Percentiles rank a stretch among this genome's conserved stretches.
These are phyloP conservation scores for Sympetrum striolatum DNA, from an alignment of 2,888 invertebrate species.

Conservation along the genomic window DNA sequence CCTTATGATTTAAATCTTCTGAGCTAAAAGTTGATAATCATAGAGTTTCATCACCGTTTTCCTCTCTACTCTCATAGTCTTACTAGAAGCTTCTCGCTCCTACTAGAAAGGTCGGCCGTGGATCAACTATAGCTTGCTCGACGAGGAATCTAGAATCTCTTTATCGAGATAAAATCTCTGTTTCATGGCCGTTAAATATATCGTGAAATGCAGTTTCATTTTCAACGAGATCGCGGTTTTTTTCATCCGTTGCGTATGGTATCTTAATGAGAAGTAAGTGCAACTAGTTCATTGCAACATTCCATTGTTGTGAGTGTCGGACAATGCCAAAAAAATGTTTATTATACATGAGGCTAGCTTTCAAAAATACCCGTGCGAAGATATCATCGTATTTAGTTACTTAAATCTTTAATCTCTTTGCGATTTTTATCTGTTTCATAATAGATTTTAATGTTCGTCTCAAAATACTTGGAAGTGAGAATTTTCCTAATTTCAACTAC, in stretches of 20 bases:
- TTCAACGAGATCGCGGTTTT: background rate
- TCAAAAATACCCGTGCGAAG: no score
- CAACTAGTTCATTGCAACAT: background rate
- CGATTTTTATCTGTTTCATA: no score
- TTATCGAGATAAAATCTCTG: background rate
- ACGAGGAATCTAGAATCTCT: background rate
- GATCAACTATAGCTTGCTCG: background rate
- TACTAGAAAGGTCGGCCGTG: background rate
- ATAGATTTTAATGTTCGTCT: no score
- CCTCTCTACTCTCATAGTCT: background rate
- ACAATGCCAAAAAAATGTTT: background rate
- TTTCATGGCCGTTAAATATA: background rate
- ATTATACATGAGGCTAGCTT: no score
- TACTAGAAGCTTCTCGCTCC: background rate
- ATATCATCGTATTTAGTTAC: no score
- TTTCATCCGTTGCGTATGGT: background rate
- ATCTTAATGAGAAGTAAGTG: background rate
- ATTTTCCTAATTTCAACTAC: no score
- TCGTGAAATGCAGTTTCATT: background rate
- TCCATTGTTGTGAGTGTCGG: background rate
- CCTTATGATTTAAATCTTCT: no score
- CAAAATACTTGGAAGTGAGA: no score
- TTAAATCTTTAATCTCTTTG: no score
- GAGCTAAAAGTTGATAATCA: no score
- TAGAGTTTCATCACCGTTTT: no score